Conservation (phyloP, 2,888 invertebrate genomes). For the Tiphia femorata region DNA sequence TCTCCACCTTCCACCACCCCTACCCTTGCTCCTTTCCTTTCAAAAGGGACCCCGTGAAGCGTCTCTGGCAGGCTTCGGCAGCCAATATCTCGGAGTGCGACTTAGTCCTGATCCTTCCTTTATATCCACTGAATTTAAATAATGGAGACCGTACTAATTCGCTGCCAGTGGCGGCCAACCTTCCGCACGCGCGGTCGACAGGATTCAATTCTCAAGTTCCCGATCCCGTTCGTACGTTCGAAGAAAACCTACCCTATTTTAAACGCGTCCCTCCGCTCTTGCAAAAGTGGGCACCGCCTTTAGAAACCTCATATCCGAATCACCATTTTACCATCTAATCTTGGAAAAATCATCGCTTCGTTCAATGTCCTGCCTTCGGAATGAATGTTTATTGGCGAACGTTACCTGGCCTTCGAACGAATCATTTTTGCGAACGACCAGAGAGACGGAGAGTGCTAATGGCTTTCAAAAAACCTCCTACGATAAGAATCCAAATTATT, state of each 20-base stretch:
- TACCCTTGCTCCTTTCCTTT: constrained; percentile 6
- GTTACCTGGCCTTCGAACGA: no score
- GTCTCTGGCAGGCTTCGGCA: constrained; percentile 47
- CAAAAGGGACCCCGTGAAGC: constrained; percentile 10
- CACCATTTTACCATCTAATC: no score
- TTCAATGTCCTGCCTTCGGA: no score
- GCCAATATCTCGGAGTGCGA: constrained; percentile 61
- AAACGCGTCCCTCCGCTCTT: neutral
- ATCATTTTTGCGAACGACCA: no score
- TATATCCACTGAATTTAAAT: constrained; percentile 61
- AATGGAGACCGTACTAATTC: constrained; percentile 58
- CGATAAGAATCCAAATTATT: no score
- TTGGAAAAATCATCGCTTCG: no score
- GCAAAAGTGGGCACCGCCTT: no score
- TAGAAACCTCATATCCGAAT: no score
- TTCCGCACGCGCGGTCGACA: neutral
- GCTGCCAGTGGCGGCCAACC: constrained; percentile 43
- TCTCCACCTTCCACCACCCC: neutral
- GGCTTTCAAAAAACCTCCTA: no score
- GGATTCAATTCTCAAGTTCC: constrained; percentile 5
- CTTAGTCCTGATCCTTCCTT: constrained; percentile 60
- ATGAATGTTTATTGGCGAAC: no score
- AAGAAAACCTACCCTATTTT: no score
- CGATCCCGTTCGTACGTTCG: constrained; percentile 3
- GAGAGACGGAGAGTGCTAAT: no score